Conservation (phyloP, 1,140 invertebrate genomes). For the Eciton burchellii region DNA sequence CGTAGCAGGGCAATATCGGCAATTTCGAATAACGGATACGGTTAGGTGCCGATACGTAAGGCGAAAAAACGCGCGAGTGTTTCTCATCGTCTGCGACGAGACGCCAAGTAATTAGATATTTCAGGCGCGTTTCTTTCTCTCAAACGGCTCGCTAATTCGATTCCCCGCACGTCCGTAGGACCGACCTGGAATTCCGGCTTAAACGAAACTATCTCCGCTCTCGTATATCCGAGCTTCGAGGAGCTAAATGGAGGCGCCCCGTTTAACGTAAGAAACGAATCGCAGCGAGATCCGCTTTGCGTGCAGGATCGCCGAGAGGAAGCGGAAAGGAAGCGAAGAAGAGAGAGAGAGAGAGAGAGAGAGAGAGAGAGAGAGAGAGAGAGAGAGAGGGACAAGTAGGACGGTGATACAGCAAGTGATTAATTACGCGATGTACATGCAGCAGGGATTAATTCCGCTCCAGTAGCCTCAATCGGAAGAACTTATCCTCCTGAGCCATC, state of each 20-base stretch:
- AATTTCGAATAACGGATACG: too few species aligned
- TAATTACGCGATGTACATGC: slow-evolving; percentile 55
- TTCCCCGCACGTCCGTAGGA: slow-evolving; percentile 50
- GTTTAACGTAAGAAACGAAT: slow-evolving; percentile 60
- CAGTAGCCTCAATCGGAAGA: slow-evolving; percentile 37
- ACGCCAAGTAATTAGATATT: slow-evolving; percentile 51
- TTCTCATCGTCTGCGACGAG: neutral
- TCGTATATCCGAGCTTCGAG: slow-evolving; percentile 57
- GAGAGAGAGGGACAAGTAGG: neutral
- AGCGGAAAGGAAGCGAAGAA: neutral
- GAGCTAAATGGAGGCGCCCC: slow-evolving; percentile 52
- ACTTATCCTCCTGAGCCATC: slow-evolving; percentile 26
- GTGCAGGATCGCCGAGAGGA: slow-evolving; percentile 35
- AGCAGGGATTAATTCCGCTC: slow-evolving; percentile 49
- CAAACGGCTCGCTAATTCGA: slow-evolving; percentile 59
- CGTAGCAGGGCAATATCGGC: too few species aligned
- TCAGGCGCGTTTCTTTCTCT: slow-evolving; percentile 58
- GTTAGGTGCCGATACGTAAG: too few species aligned
- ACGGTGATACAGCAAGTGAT: slow-evolving; percentile 41
- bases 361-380: too few species aligned
- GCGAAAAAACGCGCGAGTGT: neutral
- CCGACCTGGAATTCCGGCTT: slow-evolving; percentile 53
- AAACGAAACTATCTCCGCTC: slow-evolving; percentile 59
- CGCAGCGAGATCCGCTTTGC: slow-evolving; percentile 45
- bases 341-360: neutral